Percentiles rank a stretch among this genome's conserved stretches.
Conservation (phyloP, 2,888 invertebrate species). For the Drosophila atripex region DNA sequence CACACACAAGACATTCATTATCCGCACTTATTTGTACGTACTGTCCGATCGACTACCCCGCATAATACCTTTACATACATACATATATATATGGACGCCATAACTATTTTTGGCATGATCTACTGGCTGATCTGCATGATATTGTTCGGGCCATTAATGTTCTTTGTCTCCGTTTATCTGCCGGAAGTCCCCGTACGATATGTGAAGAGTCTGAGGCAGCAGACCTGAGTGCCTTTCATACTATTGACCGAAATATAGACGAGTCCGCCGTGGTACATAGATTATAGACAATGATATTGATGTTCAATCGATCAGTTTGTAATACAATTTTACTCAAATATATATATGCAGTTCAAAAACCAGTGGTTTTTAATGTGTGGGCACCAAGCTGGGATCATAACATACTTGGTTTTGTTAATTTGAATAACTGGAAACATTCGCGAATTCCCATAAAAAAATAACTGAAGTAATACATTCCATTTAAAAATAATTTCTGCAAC, state of each 20-base stretch:
- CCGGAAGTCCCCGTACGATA: conserved; percentile 89
- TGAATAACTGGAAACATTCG: not conserved
- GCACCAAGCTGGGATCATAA: not conserved
- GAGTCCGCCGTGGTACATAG: conserved; percentile 56
- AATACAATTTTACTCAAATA: conserved; percentile 25
- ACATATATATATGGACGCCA: conserved; percentile 75
- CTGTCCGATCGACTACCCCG: conserved; percentile 58
- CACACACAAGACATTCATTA: conserved; percentile 34
- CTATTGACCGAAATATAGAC: conserved; percentile 30
- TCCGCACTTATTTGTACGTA: conserved; percentile 24
- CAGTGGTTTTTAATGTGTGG: not conserved
- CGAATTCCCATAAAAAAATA: not conserved
- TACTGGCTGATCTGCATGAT: conserved; percentile 87
- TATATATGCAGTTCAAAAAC: conserved; percentile 9
- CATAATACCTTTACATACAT: not conserved
- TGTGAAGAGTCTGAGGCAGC: conserved; percentile 85
- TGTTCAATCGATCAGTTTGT: conserved; percentile 37
- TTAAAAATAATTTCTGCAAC: not conserved
- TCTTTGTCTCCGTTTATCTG: conserved; percentile 86
- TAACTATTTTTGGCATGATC: conserved; percentile 80
- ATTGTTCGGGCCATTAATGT: conserved; percentile 88
- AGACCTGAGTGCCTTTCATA: conserved; percentile 54
- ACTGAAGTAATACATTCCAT: no score
- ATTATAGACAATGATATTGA: conserved; percentile 43
- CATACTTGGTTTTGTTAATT: not conserved